Evolutionary conservation across 2,888 invertebrate genomes (phyloP).

Genomic region (Tenodera sinensis): DNA sequence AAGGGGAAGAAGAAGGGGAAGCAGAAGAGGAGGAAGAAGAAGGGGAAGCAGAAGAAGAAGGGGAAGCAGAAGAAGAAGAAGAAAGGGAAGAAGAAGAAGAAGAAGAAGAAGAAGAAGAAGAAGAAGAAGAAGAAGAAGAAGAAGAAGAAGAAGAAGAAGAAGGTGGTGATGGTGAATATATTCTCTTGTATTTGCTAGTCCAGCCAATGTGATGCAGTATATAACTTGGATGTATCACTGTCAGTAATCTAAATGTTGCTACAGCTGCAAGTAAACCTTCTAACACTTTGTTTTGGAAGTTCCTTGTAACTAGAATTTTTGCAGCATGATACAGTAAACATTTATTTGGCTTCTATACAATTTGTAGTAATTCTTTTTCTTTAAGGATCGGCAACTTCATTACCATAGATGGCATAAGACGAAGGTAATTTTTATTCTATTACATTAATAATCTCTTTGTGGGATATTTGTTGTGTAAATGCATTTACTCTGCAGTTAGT

Average conservation of each 20-base stretch:
- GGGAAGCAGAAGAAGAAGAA: too few species aligned
- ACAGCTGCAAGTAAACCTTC: not conserved
- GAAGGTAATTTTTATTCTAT: not conserved
- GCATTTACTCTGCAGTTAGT: not conserved
- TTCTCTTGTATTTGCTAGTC: too few species aligned
- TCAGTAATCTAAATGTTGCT: not conserved
- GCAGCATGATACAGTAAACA: not conserved
- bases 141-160: too few species aligned
- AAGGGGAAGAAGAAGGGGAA: too few species aligned
- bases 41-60: too few species aligned
- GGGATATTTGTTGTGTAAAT: not conserved
- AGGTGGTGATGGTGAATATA: too few species aligned
- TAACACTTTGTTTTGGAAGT: too few species aligned
- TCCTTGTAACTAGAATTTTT: not conserved
- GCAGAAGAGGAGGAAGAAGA: too few species aligned
- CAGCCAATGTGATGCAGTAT: not conserved
- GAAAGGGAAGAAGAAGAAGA: too few species aligned
- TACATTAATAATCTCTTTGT: not conserved
- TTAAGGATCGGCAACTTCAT: not conserved
- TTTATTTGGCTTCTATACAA: not conserved
- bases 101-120: too few species aligned
- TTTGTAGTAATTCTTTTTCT: not conserved
- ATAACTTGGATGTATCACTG: not conserved
- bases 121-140: too few species aligned
- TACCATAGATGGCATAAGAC: not conserved